These are phyloP conservation scores for Astyanax mexicanus DNA, from an alignment of 2,797 vertebrate genomes.

Conservation along the genomic window DNA sequence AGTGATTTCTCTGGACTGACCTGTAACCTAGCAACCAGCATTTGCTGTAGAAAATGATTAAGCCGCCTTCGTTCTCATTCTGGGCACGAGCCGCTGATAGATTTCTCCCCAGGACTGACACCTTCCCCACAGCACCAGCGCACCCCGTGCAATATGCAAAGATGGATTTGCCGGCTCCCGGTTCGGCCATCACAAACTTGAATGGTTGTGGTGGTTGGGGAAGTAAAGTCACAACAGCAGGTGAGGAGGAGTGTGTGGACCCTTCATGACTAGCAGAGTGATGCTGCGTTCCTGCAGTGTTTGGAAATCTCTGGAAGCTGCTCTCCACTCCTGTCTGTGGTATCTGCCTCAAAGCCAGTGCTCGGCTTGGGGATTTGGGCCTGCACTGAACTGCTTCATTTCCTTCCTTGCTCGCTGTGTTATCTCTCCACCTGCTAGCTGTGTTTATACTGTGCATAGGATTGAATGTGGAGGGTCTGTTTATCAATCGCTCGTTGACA, in stretches of 20 bases:
- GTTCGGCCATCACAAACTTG: slow-evolving; percentile 47
- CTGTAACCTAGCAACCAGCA: slow-evolving; percentile 82
- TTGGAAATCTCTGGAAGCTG: slow-evolving; percentile 4
- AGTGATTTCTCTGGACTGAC: slow-evolving; percentile 70
- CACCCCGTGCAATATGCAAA: slow-evolving; percentile 60
- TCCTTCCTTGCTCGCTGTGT: background rate
- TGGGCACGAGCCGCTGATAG: slow-evolving; percentile 69
- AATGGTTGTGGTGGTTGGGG: slow-evolving; percentile 11
- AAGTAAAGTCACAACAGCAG: background rate
- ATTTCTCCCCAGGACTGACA: slow-evolving; percentile 55
- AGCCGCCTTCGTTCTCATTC: slow-evolving; percentile 71
- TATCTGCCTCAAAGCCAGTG: background rate
- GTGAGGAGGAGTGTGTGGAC: background rate
- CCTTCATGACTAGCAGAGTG: background rate
- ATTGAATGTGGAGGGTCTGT: too few relatives aligned
- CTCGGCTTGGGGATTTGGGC: background rate
- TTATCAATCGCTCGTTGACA: too few relatives aligned
- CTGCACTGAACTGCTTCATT: background rate
- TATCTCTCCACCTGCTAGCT: background rate
- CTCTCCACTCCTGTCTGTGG: background rate
- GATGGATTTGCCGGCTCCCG: slow-evolving; percentile 50
- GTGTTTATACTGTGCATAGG: background rate
- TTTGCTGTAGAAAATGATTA: slow-evolving; percentile 73
- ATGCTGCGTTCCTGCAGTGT: background rate
- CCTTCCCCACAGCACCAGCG: slow-evolving; percentile 55